Evolutionary conservation across 2,888 invertebrate genomes (phyloP).

Genomic region (Elysia crispata): DNA sequence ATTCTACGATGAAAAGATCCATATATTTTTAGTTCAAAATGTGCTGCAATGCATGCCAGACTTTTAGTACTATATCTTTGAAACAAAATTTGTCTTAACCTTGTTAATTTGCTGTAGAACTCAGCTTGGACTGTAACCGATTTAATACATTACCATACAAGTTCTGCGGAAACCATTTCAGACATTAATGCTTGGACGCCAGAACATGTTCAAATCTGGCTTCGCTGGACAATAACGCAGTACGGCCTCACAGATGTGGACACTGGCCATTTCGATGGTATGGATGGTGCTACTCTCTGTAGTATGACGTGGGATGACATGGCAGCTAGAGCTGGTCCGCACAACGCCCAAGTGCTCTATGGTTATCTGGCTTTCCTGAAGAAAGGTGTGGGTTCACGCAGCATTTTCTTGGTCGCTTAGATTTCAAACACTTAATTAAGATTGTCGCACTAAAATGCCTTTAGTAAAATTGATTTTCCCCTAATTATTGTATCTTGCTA

Average conservation of each 20-base stretch:
- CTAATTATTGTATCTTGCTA: no score
- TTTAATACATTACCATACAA: not conserved
- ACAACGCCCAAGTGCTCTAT: slow-evolving; percentile 70
- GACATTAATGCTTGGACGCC: slow-evolving; percentile 72
- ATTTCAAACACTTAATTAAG: no score
- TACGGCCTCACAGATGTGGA: slow-evolving; percentile 70
- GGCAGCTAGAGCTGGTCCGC: slow-evolving; percentile 62
- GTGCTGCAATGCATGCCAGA: no score
- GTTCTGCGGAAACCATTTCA: slow-evolving; percentile 45
- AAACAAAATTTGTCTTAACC: no score
- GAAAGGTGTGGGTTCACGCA: slow-evolving; percentile 55
- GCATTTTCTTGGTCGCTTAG: no score
- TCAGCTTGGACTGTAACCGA: no score
- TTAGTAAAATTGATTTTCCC: no score
- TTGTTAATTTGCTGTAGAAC: no score
- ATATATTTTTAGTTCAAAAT: no score
- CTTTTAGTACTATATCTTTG: no score
- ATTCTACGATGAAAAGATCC: no score
- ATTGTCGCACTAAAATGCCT: no score
- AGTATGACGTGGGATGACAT: slow-evolving; percentile 71
- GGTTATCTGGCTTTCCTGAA: slow-evolving; percentile 68
- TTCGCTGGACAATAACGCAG: slow-evolving; percentile 71
- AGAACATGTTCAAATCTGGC: slow-evolving; percentile 72
- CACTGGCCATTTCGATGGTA: slow-evolving; percentile 63
- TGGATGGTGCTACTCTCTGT: slow-evolving; percentile 71